phyloP scores from a whole-genome alignment of 2,113 vertebrate genomes.

The Peromyscus californicus region DNA sequence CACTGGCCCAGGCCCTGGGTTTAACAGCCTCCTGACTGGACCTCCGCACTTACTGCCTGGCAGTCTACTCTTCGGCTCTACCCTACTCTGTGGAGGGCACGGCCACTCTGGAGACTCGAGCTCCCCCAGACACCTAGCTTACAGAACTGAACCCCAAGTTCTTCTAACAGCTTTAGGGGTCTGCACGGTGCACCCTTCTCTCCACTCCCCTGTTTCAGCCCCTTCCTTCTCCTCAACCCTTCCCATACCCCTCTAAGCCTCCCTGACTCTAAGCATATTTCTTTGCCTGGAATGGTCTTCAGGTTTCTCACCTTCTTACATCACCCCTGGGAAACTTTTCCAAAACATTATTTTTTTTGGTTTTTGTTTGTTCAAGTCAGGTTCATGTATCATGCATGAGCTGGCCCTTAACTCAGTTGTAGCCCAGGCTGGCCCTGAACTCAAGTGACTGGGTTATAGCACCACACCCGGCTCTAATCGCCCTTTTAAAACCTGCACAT shows the following conservation, averaged over 20 bases:
- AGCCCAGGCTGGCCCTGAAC: not conserved
- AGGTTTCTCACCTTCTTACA: not conserved
- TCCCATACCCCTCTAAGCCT: not conserved
- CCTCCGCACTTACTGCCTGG: not conserved
- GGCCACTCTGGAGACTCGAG: not conserved
- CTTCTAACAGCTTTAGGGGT: not conserved
- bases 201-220: not conserved
- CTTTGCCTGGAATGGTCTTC: not conserved
- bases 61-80: not conserved
- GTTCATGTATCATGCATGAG: not conserved
- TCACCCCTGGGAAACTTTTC: not conserved
- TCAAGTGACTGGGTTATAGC: too few species aligned
- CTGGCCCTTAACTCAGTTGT: not conserved
- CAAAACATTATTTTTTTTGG: not conserved
- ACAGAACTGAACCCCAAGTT: not conserved
- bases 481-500: not conserved
- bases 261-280: not conserved
- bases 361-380: not conserved
- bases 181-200: not conserved
- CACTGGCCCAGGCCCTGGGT: not conserved
- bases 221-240: not conserved
- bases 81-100: not conserved
- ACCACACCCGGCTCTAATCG: not conserved
- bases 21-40: not conserved
- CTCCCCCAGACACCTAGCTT: not conserved